Base-by-base conservation (phyloP, 1,140 invertebrate species). In the Drosophila ogumai region DNA sequence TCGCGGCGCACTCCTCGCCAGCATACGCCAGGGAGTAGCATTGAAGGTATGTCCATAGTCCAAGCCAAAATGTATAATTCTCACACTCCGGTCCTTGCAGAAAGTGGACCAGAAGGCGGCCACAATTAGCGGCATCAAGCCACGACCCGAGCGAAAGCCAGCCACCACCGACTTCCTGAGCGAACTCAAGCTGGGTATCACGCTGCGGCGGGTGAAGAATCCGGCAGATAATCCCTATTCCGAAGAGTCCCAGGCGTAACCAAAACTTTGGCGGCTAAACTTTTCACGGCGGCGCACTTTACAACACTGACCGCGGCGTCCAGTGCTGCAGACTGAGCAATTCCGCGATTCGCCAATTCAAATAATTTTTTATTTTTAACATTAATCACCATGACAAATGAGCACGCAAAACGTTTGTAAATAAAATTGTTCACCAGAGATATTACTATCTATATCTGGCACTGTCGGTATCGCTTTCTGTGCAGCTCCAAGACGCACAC, bases 51-150 rank as follows among this genome's bases (percentile, higher is more conserved):
- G 4, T 54, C n/a, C 47, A 54, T 54, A 38, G 15, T 36, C 8
- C 12, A 19, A 15, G 34, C 9, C 9, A 43, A 12, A 6, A 46
- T 13, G 4, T 9, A 25, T 32, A 28, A 38, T 28, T 15, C 19
- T 36, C 9, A 10, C 22, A 6, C 15, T 36, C 1, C 25, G 9
- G 28, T 8, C 40, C 2, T 73, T 75, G 13, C 71, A 91, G 90
- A 91, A 91, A 86, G 76, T 91, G 10, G 68, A 91, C 38, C 65
- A 84, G 22, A 91, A 91, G 59, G 79, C 90, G 25, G 90, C 90
- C 22, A 91, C 90, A 17, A 90, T 91, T 38, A 91, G 90, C 19
- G 90, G 85, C 1, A 64, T 86, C 0, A 90, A 86, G 7, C 84
- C 90, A 25, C 67, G 85, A 6, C 72, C 76, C 1, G 90, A 91